These are phyloP conservation scores for Phrynocephalus versicolor DNA, from an alignment of 2,113 vertebrate species.

Conservation along the genomic window DNA sequence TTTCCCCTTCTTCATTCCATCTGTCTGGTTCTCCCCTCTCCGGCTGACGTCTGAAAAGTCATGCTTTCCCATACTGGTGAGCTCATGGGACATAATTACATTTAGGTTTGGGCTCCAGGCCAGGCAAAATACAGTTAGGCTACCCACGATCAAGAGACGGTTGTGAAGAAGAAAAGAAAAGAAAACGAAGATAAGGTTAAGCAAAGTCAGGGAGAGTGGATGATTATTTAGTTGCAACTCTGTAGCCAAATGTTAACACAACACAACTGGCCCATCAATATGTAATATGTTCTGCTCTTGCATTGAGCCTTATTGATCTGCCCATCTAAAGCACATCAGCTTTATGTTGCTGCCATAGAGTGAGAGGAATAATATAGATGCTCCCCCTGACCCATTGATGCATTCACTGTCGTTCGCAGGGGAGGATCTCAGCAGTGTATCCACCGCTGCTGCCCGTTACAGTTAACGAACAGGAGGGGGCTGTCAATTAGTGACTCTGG, in stretches of 20 bases:
- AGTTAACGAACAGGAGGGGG: not conserved
- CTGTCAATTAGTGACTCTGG: conserved; percentile 4
- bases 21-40: not conserved
- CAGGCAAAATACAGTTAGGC: conserved; percentile 15
- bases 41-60: conserved; percentile 12
- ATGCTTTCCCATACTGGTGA: not conserved
- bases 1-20: not conserved
- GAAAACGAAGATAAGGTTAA: not conserved
- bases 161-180: not conserved
- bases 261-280: conserved; percentile 14
- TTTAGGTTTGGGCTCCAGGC: conserved; percentile 3
- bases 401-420: conserved; percentile 23
- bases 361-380: not conserved
- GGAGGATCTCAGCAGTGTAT: not conserved
- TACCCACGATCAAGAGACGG: not conserved
- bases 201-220: not conserved
- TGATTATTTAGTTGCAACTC: conserved; percentile 18
- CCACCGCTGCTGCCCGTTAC: not conserved
- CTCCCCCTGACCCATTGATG: not conserved
- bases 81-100: conserved; percentile 13
- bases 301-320: not conserved
- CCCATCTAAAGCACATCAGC: conserved; percentile 10
- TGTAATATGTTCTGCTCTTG: fast-evolving
- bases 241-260: conserved; percentile 24
- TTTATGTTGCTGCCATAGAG: not conserved